Base-by-base conservation (phyloP, 2,797 vertebrate genomes). In the Poliocrania exsul region DNA sequence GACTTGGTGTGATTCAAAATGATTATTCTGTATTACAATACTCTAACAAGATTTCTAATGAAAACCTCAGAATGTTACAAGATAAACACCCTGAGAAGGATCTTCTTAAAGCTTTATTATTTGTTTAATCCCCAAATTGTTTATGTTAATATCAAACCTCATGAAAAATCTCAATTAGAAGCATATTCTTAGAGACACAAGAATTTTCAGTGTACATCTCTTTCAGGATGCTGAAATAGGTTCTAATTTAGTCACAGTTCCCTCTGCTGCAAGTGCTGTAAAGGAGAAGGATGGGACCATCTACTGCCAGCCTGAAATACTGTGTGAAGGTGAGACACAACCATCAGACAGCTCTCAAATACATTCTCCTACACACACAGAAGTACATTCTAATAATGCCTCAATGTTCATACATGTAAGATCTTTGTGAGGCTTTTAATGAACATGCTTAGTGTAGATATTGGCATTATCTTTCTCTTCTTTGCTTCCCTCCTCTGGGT, bases 241-340 rank as follows among this genome's bases (percentile, higher is more conserved):
- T 66, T 96, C 94, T 3, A 99, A 99, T 95, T 95, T 99, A 90
- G 98, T 99, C 95, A 98, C 72, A 12, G 71, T 99, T 90, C 60
- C 90, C 8, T 97, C 98, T 4, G 96, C 96, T 1, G 99, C 99
- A 29, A 97, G 90, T 67, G 99, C 99, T 2, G 80, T 98, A 57
- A 97, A 98, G 86, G 98, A 98, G 49, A 97, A 97, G 29, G 98
- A 99, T 5, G 98, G 98, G 29, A 97, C 93, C 1, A 94, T 99
- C 64, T 98, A 97, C 87, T 99, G 99, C 91, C 97, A 95, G 6
- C 98, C 99, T 0, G 99, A 99, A 96, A 91, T 42, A 6, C 69
- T 99, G 2, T 98, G 97, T 69, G 89, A 98, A 97, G 99, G 99
- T 99, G 98, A 96, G 77, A 60, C 21, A n/a, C 8, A 10, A 4